Percentiles rank a stretch among this genome's conserved stretches.
Evolutionary conservation across 2,797 vertebrate species (phyloP).

Genomic region (Ambastaia sidthimunki): DNA sequence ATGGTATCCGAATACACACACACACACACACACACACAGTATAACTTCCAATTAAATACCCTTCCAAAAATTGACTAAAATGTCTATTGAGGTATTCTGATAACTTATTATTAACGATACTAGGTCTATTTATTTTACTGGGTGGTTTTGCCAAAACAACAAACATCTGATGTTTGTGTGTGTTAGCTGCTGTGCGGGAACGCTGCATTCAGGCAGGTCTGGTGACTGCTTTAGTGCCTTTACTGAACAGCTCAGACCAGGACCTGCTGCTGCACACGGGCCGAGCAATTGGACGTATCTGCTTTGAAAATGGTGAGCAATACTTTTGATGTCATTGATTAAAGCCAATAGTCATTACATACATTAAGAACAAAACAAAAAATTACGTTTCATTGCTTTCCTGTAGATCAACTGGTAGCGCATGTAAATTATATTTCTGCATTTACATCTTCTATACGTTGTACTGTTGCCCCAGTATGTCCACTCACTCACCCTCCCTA

Average conservation of each 20-base stretch:
- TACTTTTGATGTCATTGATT: neutral
- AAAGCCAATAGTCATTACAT: neutral
- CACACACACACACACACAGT: too few species aligned
- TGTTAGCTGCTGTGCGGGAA: slow-evolving; percentile 81
- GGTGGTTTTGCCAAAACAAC: neutral
- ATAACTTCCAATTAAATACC: too few species aligned
- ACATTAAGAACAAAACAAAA: slow-evolving; percentile 1
- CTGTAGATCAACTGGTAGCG: neutral
- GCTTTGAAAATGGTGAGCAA: slow-evolving; percentile 87
- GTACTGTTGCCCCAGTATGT: slow-evolving; percentile 12
- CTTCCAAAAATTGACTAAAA: neutral
- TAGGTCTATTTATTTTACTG: neutral
- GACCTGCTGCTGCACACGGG: slow-evolving; percentile 87
- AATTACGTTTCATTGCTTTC: slow-evolving; percentile 5
- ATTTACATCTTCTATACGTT: slow-evolving; percentile 13
- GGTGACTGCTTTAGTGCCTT: slow-evolving; percentile 79
- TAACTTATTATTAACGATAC: too few species aligned
- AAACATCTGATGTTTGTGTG: neutral
- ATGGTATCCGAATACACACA: too few species aligned
- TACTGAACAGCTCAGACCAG: slow-evolving; percentile 81
- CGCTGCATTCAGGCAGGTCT: slow-evolving; percentile 85
- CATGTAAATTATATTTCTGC: neutral
- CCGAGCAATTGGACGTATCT: slow-evolving; percentile 89
- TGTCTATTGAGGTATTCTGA: neutral
- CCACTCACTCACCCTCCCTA: neutral